Conservation (phyloP, 1,140 invertebrate genomes). For the Leptinotarsa texana region DNA sequence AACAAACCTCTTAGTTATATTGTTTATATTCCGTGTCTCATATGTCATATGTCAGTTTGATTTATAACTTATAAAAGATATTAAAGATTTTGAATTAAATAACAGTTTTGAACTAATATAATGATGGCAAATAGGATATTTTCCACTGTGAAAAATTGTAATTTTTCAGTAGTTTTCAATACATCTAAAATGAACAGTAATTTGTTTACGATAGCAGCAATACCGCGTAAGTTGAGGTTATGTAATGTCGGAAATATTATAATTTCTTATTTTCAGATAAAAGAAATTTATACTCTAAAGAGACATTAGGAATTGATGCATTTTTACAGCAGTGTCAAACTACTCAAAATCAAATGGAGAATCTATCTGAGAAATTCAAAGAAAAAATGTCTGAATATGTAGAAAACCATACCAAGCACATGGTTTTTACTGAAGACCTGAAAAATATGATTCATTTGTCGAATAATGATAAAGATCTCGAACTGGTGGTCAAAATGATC, state of each 20-base stretch:
- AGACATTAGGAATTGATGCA: conserved; percentile 63
- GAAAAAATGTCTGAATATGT: conserved; percentile 69
- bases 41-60: too few species aligned
- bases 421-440: conserved; percentile 84
- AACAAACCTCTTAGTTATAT: too few species aligned
- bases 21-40: too few species aligned
- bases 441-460: conserved; percentile 78
- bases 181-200: background rate
- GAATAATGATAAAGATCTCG: conserved; percentile 64
- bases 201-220: background rate
- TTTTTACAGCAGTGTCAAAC: conserved; percentile 61
- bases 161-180: background rate
- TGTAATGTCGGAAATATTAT: background rate
- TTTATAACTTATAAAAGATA: too few species aligned
- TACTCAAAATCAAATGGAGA: conserved; percentile 62
- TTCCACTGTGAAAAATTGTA: background rate
- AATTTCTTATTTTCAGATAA: conserved; percentile 23
- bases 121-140: conserved; percentile 15
- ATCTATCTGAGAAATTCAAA: conserved; percentile 66
- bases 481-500: conserved; percentile 70
- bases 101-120: too few species aligned
- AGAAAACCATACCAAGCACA: conserved; percentile 58
- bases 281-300: conserved; percentile 58
- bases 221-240: conserved; percentile 9
- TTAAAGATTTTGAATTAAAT: too few species aligned